These are phyloP conservation scores for Cariama cristata DNA, from an alignment of 2,113 vertebrate genomes.

Conservation along the genomic window DNA sequence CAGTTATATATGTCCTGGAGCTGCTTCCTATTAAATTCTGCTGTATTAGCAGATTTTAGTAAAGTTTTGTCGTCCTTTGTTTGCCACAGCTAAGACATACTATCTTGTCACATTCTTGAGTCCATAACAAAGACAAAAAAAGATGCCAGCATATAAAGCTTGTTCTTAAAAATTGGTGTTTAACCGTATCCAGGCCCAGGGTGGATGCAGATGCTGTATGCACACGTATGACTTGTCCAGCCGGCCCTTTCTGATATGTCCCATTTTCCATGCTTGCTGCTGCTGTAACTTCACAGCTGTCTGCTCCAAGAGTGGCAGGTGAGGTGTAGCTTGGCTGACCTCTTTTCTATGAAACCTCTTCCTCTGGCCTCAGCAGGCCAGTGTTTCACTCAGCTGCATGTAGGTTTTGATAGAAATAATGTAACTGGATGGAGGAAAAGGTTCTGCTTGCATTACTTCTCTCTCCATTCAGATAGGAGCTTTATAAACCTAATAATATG, in stretches of 20 bases:
- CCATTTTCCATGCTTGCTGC: not conserved
- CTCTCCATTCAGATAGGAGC: not conserved
- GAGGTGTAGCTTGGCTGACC: slow-evolving; percentile 58
- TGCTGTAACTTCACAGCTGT: slow-evolving; percentile 26
- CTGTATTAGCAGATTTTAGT: not conserved
- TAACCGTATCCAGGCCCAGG: not conserved
- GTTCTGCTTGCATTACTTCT: not conserved
- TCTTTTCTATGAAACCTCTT: not conserved
- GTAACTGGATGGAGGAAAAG: not conserved
- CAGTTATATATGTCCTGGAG: not conserved
- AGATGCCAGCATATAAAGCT: not conserved
- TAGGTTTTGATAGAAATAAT: not conserved
- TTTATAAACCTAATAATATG: not conserved
- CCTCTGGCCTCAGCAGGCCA: not conserved
- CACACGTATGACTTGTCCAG: not conserved
- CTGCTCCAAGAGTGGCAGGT: slow-evolving; percentile 43
- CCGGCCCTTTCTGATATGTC: not conserved
- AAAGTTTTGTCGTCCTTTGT: not conserved
- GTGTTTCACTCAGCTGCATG: not conserved
- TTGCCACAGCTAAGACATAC: not conserved
- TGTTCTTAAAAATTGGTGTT: not conserved
- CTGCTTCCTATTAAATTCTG: not conserved
- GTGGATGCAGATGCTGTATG: not conserved
- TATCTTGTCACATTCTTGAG: not conserved
- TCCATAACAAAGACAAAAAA: not conserved